Conservation (phyloP, 2,113 vertebrate genomes). For the Anguilla rostrata region DNA sequence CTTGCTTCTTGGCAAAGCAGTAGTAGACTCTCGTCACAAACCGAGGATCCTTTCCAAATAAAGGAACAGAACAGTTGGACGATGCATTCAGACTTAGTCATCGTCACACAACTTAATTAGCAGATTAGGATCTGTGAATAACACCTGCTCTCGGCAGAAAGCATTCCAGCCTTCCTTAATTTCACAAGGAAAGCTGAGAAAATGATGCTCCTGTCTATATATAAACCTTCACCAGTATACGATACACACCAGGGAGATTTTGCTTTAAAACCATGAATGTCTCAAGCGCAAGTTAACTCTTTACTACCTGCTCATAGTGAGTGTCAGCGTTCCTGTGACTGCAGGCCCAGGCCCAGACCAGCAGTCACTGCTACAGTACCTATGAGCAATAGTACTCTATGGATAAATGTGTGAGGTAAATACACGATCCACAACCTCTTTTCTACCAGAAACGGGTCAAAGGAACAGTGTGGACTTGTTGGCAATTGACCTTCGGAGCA, state of each 20-base stretch:
- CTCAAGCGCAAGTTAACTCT: not conserved
- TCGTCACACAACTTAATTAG: conserved; percentile 25
- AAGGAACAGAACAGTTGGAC: conserved; percentile 13
- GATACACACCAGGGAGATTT: not conserved
- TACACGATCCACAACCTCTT: no score
- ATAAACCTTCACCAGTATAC: not conserved
- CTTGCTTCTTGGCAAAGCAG: not conserved
- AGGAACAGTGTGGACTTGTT: not conserved
- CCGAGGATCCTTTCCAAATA: not conserved
- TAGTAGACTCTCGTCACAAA: not conserved
- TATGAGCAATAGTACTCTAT: no score
- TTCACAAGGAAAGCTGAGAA: conserved; percentile 7
- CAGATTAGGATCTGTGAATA: conserved; percentile 13
- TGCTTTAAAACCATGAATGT: not conserved
- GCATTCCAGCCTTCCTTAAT: not conserved
- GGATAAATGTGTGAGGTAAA: no score
- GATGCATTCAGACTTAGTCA: not conserved
- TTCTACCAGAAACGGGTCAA: no score
- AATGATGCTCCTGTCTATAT: not conserved
- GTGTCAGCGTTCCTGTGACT: not conserved
- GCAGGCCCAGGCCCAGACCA: no score
- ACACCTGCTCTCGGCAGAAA: conserved; percentile 10
- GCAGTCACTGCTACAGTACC: not conserved
- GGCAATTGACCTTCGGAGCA: not conserved
- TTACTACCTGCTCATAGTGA: not conserved